Conservation (phyloP, 1,140 invertebrate genomes). For the fruit fly (Drosophila melanogaster) region DNA sequence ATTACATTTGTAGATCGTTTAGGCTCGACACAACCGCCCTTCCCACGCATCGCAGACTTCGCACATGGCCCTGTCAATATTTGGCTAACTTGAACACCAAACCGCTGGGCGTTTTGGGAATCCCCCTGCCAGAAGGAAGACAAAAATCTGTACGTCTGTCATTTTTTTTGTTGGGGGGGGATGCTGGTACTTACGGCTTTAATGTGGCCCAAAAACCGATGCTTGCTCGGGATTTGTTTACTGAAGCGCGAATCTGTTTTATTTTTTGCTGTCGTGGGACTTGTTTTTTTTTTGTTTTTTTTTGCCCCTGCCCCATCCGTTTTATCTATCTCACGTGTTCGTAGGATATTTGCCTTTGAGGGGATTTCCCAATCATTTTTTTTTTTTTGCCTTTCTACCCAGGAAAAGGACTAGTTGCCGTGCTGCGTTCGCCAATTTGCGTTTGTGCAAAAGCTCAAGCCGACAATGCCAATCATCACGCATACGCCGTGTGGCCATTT, state of each 20-base stretch:
- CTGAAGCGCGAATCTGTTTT: constrained; percentile 63
- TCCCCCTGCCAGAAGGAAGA: neutral
- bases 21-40: constrained; percentile 1
- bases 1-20: constrained; percentile 56
- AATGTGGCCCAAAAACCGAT: constrained; percentile 28
- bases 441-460: constrained; percentile 17
- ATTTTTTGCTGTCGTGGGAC: constrained; percentile 5
- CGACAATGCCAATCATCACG: constrained; percentile 71
- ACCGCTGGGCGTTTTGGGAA: constrained; percentile 33
- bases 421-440: constrained; percentile 50
- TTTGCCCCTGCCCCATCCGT: constrained; percentile 11
- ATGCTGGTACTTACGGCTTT: constrained; percentile 39
- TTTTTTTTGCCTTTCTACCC: neutral
- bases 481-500: constrained; percentile 52
- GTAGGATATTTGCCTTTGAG: constrained; percentile 38
- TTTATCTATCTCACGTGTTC: constrained; percentile 48
- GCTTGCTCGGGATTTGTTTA: constrained; percentile 67
- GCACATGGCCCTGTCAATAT: constrained; percentile 52
- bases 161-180: constrained; percentile 6
- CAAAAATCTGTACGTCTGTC: constrained; percentile 30
- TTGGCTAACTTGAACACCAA: constrained; percentile 38
- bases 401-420: constrained; percentile 9
- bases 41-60: neutral
- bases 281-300: neutral
- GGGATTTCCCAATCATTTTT: constrained; percentile 49